Conservation (phyloP, 2,797 vertebrate species). For the Harpagifer antarcticus region DNA sequence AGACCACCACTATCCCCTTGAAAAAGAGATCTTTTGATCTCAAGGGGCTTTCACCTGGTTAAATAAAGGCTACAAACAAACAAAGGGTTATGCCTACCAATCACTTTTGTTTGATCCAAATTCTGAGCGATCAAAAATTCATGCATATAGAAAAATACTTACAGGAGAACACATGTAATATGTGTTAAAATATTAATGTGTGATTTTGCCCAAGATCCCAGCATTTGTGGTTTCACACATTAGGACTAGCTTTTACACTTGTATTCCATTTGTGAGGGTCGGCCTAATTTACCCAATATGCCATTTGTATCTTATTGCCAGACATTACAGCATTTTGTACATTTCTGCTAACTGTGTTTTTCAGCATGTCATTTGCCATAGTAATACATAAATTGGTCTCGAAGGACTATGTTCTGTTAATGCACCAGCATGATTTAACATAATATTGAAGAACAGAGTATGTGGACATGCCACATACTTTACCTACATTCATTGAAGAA, state of each 20-base stretch:
- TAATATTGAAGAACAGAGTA: slow-evolving; percentile 12
- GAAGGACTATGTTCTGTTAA: slow-evolving; percentile 50
- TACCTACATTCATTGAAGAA: slow-evolving; percentile 1
- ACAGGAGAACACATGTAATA: slow-evolving; percentile 24
- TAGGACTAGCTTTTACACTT: not conserved
- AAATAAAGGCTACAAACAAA: too few species aligned
- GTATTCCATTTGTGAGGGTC: not conserved
- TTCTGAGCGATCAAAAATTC: slow-evolving; percentile 37
- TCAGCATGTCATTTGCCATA: slow-evolving; percentile 68
- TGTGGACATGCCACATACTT: slow-evolving; percentile 9
- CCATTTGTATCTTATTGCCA: slow-evolving; percentile 38
- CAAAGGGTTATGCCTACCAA: slow-evolving; percentile 1
- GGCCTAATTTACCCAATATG: slow-evolving; percentile 35
- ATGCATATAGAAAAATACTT: slow-evolving; percentile 50
- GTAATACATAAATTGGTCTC: slow-evolving; percentile 69
- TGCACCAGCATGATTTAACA: slow-evolving; percentile 36
- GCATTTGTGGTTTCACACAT: slow-evolving; percentile 15
- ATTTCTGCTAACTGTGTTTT: slow-evolving; percentile 70
- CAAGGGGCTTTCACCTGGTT: too few species aligned
- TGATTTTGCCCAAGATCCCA: slow-evolving; percentile 13
- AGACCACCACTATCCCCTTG: too few species aligned
- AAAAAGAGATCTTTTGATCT: too few species aligned
- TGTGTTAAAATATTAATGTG: slow-evolving; percentile 53
- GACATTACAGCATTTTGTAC: slow-evolving; percentile 41
- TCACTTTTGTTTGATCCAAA: slow-evolving; percentile 28